Evolutionary conservation across 2,888 invertebrate genomes (phyloP), one percentile per base, ranked within the genome.

Genomic region (Ctenicera cuprea): DNA sequence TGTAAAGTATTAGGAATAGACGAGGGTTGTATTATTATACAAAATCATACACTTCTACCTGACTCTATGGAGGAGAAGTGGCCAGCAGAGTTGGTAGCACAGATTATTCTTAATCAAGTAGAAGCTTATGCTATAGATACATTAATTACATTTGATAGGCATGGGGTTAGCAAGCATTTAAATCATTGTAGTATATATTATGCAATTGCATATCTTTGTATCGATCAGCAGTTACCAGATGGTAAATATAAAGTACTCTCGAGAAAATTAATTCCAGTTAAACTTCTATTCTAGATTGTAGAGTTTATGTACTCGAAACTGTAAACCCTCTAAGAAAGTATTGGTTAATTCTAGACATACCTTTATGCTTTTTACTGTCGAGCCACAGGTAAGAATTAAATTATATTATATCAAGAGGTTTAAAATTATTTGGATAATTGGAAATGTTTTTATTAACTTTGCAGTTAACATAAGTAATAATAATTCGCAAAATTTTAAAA

Each of bases 81-180:
- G 97, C 91, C 92, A 67, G 88, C 90, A 72, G 91, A 92, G 80
- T 85, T 90, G 14, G 88, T 94, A 59, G 90, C 92, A 22, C 89
- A 90, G 66, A 87, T 91, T 77, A 89, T 95, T 79, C 85, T 91
- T 67, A 89, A 91, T 76, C 90, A 93, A 72, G 87, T 96, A 43
- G 94, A 94, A 86, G 89, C 91, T 71, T 89, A 94, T 81, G 92
- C 92, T 81, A 94, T 96, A 82, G 93, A 95, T 83, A 94, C 94
- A 1, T 89, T 98, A 65, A 91, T 99, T 67, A 97, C 98, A 14
- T 99, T 99, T 89, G 99, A 99, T 88, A 92, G 94, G 83, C 90
- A 93, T 84, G 99, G 99, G 63, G 93, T 99, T 5, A 98, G 97
- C 80, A 92, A 94, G 5, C 99, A 99, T 88, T 89, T 91, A 22